phyloP scores from a whole-genome alignment of 2,113 vertebrate genomes.

The Vireo altiloquus region DNA sequence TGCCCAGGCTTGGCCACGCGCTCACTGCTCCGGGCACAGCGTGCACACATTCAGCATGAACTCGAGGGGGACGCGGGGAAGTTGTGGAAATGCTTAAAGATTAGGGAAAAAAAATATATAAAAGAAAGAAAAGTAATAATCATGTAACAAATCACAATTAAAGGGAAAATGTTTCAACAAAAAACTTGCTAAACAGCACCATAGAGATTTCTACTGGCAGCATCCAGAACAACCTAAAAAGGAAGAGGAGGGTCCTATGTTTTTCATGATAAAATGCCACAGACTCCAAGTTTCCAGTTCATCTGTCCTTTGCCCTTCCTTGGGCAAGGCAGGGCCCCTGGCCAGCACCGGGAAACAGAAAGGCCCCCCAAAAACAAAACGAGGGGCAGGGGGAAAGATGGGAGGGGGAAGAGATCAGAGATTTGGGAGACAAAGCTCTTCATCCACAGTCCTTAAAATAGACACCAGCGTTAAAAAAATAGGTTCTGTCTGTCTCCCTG shows the following conservation, averaged over 20 bases:
- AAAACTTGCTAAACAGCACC: slow-evolving; percentile 47
- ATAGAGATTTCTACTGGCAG: slow-evolving; percentile 44
- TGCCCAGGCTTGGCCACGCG: background rate
- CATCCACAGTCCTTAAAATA: background rate
- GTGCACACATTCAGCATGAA: background rate
- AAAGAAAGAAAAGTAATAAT: background rate
- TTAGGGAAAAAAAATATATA: background rate
- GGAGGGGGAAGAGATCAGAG: background rate
- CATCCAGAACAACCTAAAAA: background rate
- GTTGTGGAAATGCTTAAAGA: background rate
- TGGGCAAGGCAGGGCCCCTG: background rate
- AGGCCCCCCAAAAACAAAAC: background rate
- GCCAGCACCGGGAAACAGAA: background rate
- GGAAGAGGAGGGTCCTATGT: background rate
- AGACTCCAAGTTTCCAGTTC: background rate
- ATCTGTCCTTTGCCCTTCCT: background rate
- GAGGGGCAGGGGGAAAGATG: rapidly evolving
- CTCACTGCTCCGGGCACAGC: background rate
- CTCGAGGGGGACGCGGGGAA: background rate
- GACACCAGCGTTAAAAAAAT: background rate
- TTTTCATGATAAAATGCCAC: background rate
- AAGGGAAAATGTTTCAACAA: slow-evolving; percentile 8
- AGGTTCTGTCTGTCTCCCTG: background rate
- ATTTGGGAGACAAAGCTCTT: background rate
- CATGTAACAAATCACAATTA: background rate